Evolutionary conservation across 2,113 vertebrate species (phyloP), one percentile per base, ranked within the genome.

Genomic region (Orthonyx spaldingii): DNA sequence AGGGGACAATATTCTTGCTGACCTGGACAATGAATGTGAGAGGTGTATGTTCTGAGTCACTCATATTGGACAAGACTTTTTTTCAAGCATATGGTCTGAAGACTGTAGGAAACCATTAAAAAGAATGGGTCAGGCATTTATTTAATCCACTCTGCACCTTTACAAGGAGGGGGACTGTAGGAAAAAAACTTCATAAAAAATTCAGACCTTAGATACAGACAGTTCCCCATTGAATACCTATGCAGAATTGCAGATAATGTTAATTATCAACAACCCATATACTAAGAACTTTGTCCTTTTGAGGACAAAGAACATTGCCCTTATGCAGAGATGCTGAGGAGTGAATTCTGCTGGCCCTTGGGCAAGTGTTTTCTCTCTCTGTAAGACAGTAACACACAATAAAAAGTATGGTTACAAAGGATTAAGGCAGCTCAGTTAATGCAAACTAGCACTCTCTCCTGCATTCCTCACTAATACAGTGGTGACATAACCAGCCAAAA

Each of bases 401-500:
- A 66, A 65, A 71, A 93, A 89, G 60, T 28, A 89, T 28, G 69
- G 83, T 84, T 94, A 87, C 81, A 83, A 79, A 93, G 84, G 95
- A 94, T 95, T 89, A 91, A 92, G 46, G 71, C 61, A 76, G 82
- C 69, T 80, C 81, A 89, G 89, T 84, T 91, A 85, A 78, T 60
- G 55, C 89, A 91, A 94, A 90, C 94, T 71, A 95, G 41, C 92
- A 72, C 87, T 50, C 75, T 92, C 84, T 63, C 76, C 91, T 85
- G 80, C 94, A 84, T 94, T 96, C 94, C 95, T 91, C 90, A 30
- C 87, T 86, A 93, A 96, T 65, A 72, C 77, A 82, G 72, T 0
- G 63, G 74, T 94, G 89, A 94, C 88, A 91, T 49, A 89, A 94
- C 90, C 78, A 90, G 85, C 80, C 96, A 93, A 96, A 96, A 92